phyloP scores from a whole-genome alignment of 2,888 invertebrate genomes.

The Microctonus hyperodae region DNA sequence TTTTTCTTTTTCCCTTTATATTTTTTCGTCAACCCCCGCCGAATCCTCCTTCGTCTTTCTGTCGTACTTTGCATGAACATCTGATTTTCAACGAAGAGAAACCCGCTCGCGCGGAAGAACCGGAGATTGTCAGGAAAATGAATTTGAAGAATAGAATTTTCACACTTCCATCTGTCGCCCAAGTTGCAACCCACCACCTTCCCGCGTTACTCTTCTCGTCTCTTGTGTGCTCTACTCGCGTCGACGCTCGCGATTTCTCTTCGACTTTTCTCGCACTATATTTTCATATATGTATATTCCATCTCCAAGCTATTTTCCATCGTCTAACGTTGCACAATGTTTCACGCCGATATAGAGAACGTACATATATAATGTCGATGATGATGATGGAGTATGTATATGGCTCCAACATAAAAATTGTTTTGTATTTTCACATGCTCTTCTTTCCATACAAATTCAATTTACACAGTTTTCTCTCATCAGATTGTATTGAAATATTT shows the following conservation, averaged over 20 bases:
- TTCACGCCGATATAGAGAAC: not conserved
- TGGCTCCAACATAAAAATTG: not conserved
- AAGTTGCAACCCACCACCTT: constrained; percentile 5
- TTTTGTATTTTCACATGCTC: not conserved
- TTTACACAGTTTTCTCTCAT: not conserved
- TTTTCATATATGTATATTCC: not conserved
- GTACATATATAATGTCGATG: not conserved
- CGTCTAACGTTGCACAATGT: not conserved
- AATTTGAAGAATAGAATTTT: constrained; percentile 32
- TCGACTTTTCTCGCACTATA: not conserved
- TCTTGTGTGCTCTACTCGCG: not conserved
- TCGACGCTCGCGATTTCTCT: not conserved
- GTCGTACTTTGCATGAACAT: constrained; percentile 29
- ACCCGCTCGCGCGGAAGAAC: constrained; percentile 27
- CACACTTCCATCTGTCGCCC: constrained; percentile 24
- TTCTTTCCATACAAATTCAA: not conserved
- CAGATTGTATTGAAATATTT: not conserved
- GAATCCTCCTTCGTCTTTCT: constrained; percentile 12
- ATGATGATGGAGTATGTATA: not conserved
- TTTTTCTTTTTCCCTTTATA: not conserved
- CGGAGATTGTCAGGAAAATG: constrained; percentile 34
- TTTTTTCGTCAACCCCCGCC: not conserved
- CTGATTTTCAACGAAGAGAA: constrained; percentile 26
- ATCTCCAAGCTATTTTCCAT: not conserved
- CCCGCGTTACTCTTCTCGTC: not conserved